Evolutionary conservation across 2,888 invertebrate genomes (phyloP).

Genomic region (Rhogogaster chlorosoma): DNA sequence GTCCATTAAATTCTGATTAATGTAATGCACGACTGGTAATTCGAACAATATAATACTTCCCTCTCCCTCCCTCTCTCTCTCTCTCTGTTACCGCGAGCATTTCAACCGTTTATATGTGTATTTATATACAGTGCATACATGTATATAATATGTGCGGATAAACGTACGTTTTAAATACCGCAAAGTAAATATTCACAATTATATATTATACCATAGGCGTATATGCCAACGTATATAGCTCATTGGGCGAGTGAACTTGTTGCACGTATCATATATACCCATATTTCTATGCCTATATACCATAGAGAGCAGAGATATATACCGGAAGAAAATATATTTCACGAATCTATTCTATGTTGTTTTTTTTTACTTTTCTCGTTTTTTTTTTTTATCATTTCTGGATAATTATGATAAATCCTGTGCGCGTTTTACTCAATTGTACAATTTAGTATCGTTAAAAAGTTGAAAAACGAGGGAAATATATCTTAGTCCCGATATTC

Average conservation of each 20-base stretch:
- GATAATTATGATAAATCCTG: no score
- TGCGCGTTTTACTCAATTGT: no score
- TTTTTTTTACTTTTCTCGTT: no score
- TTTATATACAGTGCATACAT: neutral
- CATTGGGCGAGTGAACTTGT: constrained; percentile 12
- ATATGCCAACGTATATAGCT: neutral
- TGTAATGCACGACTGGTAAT: constrained; percentile 38
- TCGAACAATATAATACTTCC: constrained; percentile 18
- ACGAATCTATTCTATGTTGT: no score
- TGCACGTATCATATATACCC: neutral
- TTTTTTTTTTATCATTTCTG: no score
- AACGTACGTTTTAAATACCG: constrained; percentile 31
- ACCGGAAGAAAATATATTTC: no score
- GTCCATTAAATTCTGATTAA: constrained; percentile 40
- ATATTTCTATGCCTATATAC: neutral
- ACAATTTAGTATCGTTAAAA: no score
- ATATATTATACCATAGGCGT: neutral
- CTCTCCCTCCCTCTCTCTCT: neutral
- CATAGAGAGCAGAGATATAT: no score
- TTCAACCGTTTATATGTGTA: neutral
- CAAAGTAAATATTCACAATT: constrained; percentile 33
- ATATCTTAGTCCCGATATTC: neutral
- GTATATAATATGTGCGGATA: neutral
- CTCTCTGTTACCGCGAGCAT: constrained; percentile 7
- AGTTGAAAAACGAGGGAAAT: neutral